Percentiles rank a stretch among this genome's conserved stretches.
Conservation (phyloP, 2,888 invertebrate species). For the Scaptomyza reducta region DNA sequence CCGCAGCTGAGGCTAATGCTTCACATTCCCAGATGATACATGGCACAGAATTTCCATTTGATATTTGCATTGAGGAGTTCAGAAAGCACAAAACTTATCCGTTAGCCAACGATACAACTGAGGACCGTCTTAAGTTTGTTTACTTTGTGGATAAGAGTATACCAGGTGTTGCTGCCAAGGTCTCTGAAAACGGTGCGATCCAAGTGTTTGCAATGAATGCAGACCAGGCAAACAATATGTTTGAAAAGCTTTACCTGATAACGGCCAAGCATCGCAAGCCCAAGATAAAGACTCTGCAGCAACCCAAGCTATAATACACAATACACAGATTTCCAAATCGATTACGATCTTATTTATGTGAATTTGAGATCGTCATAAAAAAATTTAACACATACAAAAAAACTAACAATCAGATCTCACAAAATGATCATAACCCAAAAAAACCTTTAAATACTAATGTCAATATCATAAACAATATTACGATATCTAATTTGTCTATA, state of each 20-base stretch:
- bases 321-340: neutral
- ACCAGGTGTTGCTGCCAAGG: constrained; percentile 41
- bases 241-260: constrained; percentile 35
- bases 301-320: neutral
- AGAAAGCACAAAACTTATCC: constrained; percentile 2
- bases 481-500: too few relatives aligned
- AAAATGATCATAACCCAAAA: too few relatives aligned
- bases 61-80: constrained; percentile 33
- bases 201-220: constrained; percentile 41
- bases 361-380: neutral
- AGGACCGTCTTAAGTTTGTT: constrained; percentile 2
- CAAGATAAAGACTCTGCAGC: neutral
- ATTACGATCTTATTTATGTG: neutral
- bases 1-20: neutral
- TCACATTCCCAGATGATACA: constrained; percentile 15
- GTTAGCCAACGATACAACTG: neutral
- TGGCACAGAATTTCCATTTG: constrained; percentile 33
- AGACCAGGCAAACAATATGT: constrained; percentile 28
- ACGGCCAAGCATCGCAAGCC: constrained; percentile 41
- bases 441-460: too few relatives aligned
- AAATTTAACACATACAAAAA: neutral
- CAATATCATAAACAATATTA: too few relatives aligned
- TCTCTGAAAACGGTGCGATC: constrained; percentile 40
- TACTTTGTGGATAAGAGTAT: constrained; percentile 44
- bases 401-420: too few relatives aligned